Evolutionary conservation across 2,113 vertebrate species (phyloP).

Genomic region (Tretioscincus oriximinensis): DNA sequence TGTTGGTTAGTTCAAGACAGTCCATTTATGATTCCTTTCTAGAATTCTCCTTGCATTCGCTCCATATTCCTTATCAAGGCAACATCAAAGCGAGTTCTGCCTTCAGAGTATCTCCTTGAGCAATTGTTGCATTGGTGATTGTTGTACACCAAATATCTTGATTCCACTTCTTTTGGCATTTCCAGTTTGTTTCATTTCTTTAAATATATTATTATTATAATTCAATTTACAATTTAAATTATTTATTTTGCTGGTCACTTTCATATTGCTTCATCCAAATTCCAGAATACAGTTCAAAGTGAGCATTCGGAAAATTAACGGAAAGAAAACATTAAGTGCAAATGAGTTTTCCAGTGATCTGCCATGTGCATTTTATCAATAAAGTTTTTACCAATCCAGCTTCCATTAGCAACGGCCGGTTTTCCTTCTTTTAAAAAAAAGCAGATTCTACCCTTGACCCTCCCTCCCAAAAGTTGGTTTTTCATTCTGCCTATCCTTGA

Average conservation of each 20-base stretch:
- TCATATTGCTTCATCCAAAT: constrained; percentile 86
- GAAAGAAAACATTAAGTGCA: constrained; percentile 71
- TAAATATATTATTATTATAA: constrained; percentile 34
- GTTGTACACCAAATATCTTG: constrained; percentile 63
- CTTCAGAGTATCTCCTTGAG: constrained; percentile 51
- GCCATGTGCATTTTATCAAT: constrained; percentile 63
- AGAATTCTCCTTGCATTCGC: constrained; percentile 27
- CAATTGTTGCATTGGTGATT: constrained; percentile 39
- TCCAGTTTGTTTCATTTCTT: constrained; percentile 68
- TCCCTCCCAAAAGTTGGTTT: constrained; percentile 27
- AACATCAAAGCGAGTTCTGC: constrained; percentile 49
- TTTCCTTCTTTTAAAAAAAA: constrained; percentile 25
- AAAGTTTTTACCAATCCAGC: constrained; percentile 43
- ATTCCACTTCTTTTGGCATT: constrained; percentile 72
- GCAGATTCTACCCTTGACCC: constrained; percentile 35
- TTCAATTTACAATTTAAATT: constrained; percentile 67
- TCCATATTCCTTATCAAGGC: constrained; percentile 41
- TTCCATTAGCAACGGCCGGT: constrained; percentile 34
- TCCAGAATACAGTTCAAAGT: constrained; percentile 75
- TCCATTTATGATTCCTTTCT: constrained; percentile 18
- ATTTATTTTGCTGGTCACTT: constrained; percentile 80
- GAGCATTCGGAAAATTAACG: constrained; percentile 67
- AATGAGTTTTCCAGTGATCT: constrained; percentile 76
- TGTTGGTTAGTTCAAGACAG: constrained; percentile 34
- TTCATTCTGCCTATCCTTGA: constrained; percentile 51